Evolutionary conservation across 1,140 invertebrate species (phyloP).

Genomic region (Megalopta genalis): DNA sequence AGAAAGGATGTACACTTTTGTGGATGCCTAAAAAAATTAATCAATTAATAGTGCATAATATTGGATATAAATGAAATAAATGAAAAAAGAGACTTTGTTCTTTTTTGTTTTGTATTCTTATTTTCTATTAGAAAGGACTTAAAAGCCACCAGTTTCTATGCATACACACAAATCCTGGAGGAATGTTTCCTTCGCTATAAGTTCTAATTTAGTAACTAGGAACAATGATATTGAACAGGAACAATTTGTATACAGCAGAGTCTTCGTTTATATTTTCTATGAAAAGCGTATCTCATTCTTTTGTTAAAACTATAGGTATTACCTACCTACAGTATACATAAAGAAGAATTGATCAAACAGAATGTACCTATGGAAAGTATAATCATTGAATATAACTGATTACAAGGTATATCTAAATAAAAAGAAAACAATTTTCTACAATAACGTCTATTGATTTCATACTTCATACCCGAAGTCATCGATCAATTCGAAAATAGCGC

Average conservation of each 20-base stretch:
- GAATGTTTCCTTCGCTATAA: slow-evolving; percentile 10
- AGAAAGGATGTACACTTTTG: slow-evolving; percentile 20
- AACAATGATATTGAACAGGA: slow-evolving; percentile 26
- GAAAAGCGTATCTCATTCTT: slow-evolving; percentile 40
- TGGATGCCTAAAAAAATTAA: slow-evolving; percentile 49
- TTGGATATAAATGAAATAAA: slow-evolving; percentile 29
- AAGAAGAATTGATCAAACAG: slow-evolving; percentile 54
- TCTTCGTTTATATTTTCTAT: slow-evolving; percentile 61
- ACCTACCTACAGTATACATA: slow-evolving; percentile 49
- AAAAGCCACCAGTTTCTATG: slow-evolving; percentile 19
- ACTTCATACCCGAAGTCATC: background rate
- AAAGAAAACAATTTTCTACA: slow-evolving; percentile 58
- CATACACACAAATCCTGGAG: slow-evolving; percentile 3
- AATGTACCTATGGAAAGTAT: slow-evolving; percentile 64
- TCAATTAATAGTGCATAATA: slow-evolving; percentile 36
- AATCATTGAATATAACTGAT: slow-evolving; percentile 58
- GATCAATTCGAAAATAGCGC: slow-evolving; percentile 12
- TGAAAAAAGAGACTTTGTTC: background rate
- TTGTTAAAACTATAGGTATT: slow-evolving; percentile 42
- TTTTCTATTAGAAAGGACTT: slow-evolving; percentile 8
- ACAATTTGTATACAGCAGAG: slow-evolving; percentile 54
- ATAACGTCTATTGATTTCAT: slow-evolving; percentile 27
- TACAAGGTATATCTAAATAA: slow-evolving; percentile 60
- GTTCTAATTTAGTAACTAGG: slow-evolving; percentile 34
- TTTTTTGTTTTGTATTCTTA: background rate